Base-by-base conservation (phyloP, 2,888 invertebrate species). In the Unio delphinus region DNA sequence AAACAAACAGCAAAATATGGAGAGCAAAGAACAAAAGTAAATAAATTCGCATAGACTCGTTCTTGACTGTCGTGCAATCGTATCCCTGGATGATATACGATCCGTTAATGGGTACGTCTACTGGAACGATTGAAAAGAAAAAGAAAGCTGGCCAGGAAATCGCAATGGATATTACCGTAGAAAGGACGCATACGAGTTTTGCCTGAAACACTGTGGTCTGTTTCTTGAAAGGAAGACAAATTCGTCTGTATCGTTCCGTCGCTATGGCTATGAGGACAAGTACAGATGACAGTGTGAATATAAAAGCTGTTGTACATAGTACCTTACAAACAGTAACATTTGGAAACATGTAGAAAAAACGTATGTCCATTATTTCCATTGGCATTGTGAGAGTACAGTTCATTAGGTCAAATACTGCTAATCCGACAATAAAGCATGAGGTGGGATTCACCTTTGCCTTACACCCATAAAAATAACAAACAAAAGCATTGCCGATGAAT, bases 211-310 rank as follows among this genome's bases (percentile, higher is more conserved):
- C 61, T 7, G 75, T 73, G 23, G 80, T 68, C 56, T 82, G 82
- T 45, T 62, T 26, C 8, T 65, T 67, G 61, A 79, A 76, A 1
- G 79, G 82, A 18, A 65, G 65, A 55, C 78, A 76, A 20, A 80
- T 73, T 69, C 76, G 61, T 60, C 76, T 69, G 60, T 73, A 77
- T 26, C 80, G 64, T 55, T 85, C 83, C 17, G 82, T 65, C 23
- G 83, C 83, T 23, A 85, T 85, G n/a, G 78, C 76, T 11, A 82
- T 62, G 15, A 85, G 67, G 5, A 79, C 79, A 8, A 80, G 68
- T 64, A 74, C 76, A 0, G 83, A 83, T 8, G 80, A 73, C 6
- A 81, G 70, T 1, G 79, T 70, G 1, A 74, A 61, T 59, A 83
- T 81, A 61, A 79, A 70, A 11, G 77, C 73, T 20, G 80, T 55